These are phyloP conservation scores for Lumbricus terrestris DNA, from an alignment of 2,888 invertebrate species.

Conservation along the genomic window DNA sequence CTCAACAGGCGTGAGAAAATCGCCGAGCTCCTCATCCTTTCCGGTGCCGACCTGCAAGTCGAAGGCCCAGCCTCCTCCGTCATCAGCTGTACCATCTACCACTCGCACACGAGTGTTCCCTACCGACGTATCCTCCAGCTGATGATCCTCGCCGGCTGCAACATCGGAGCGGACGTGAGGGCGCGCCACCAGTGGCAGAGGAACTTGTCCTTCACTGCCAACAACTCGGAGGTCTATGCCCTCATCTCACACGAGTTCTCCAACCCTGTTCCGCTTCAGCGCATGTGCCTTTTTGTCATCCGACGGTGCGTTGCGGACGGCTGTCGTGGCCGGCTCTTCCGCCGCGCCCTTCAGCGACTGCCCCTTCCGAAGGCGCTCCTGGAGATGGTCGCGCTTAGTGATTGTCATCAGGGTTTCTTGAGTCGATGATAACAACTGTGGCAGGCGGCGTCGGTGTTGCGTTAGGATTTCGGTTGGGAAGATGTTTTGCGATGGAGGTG, in stretches of 20 bases:
- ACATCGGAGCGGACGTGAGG: neutral
- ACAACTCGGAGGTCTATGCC: neutral
- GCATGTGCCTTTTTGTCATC: conserved; percentile 7
- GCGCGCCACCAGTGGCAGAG: neutral
- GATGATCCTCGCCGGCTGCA: neutral
- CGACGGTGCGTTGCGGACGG: neutral
- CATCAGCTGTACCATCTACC: neutral
- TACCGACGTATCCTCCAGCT: neutral
- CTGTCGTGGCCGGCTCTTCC: neutral
- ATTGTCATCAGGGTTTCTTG: neutral
- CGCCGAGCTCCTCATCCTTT: neutral
- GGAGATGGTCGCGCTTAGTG: neutral
- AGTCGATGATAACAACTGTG: neutral
- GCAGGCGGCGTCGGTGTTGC: neutral
- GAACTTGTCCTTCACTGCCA: neutral
- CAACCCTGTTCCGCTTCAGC: neutral
- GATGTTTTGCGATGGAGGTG: neutral
- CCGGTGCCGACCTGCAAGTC: neutral
- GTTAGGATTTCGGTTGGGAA: neutral
- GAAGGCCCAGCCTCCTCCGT: neutral
- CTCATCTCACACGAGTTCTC: neutral
- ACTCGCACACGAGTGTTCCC: neutral
- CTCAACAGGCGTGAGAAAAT: conserved; percentile 11
- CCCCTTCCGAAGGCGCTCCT: neutral
- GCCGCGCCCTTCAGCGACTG: neutral